Evolutionary conservation across 2,113 vertebrate species (phyloP).

Genomic region (Strix uralensis): DNA sequence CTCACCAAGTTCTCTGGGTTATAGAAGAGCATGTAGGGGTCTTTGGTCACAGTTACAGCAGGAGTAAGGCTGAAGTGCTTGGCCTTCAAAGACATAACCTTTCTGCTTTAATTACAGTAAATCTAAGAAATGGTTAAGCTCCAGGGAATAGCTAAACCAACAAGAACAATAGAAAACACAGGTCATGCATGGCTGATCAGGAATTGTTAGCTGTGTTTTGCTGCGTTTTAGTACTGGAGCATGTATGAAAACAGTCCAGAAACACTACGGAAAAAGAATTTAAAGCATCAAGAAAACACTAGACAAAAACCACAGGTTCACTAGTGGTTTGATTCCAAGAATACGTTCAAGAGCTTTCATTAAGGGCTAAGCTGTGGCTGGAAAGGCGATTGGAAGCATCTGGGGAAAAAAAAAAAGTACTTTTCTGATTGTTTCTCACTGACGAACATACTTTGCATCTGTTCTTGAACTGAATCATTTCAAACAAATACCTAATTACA

Average conservation of each 20-base stretch:
- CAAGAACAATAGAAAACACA: slow-evolving; percentile 14
- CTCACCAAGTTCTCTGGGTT: not conserved
- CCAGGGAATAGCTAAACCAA: not conserved
- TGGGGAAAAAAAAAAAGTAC: not conserved
- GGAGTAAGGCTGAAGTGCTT: not conserved
- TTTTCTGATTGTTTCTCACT: not conserved
- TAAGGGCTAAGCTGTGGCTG: not conserved
- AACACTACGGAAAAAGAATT: not conserved
- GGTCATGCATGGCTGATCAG: not conserved
- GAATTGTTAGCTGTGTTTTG: not conserved
- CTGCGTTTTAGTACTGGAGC: not conserved
- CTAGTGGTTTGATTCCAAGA: not conserved
- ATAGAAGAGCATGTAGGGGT: not conserved
- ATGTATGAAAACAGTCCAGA: not conserved
- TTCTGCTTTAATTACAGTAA: slow-evolving; percentile 2
- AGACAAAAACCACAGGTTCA: not conserved
- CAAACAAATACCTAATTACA: not conserved
- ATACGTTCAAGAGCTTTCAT: not conserved
- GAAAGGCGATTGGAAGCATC: not conserved
- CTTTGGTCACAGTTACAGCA: not conserved
- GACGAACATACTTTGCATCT: not conserved
- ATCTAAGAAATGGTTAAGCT: not conserved
- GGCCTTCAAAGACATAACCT: not conserved
- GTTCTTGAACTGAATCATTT: not conserved
- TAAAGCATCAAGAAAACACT: not conserved